Conservation (phyloP, 2,888 invertebrate species). For the Thera britannica region DNA sequence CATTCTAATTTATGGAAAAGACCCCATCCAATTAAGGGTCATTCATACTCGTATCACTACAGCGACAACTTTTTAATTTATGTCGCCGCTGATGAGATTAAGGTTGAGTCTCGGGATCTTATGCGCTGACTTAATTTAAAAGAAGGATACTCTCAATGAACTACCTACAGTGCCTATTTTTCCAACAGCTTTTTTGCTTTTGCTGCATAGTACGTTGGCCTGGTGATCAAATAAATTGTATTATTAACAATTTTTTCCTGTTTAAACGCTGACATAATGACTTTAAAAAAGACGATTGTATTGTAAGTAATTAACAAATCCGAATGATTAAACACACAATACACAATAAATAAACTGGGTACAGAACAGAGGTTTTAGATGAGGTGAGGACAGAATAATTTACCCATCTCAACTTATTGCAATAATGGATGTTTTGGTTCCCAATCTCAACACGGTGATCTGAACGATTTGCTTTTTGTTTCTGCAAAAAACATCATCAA, state of each 20-base stretch:
- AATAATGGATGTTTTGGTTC: constrained; percentile 20
- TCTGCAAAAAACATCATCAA: constrained; percentile 5
- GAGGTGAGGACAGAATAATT: constrained; percentile 13
- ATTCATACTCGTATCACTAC: constrained; percentile 21
- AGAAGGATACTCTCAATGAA: background rate
- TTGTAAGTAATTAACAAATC: background rate
- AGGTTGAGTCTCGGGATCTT: constrained; percentile 17
- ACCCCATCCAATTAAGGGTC: constrained; percentile 24
- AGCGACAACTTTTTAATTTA: constrained; percentile 27
- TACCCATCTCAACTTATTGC: constrained; percentile 12
- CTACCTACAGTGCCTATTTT: background rate
- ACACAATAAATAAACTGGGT: constrained; percentile 7
- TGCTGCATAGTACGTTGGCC: background rate
- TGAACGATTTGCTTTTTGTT: constrained; percentile 12
- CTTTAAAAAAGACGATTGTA: background rate
- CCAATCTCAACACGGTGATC: constrained; percentile 12
- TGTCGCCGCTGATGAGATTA: constrained; percentile 19
- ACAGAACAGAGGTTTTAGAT: constrained; percentile 1
- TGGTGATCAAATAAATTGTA: background rate
- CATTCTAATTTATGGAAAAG: constrained; percentile 23
- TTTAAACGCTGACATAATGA: constrained; percentile 3
- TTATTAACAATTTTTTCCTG: background rate
- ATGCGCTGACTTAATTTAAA: constrained; percentile 31
- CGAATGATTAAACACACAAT: background rate
- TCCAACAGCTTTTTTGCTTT: background rate